phyloP scores from a whole-genome alignment of 2,888 invertebrate genomes.

The Endotricha flammealis region DNA sequence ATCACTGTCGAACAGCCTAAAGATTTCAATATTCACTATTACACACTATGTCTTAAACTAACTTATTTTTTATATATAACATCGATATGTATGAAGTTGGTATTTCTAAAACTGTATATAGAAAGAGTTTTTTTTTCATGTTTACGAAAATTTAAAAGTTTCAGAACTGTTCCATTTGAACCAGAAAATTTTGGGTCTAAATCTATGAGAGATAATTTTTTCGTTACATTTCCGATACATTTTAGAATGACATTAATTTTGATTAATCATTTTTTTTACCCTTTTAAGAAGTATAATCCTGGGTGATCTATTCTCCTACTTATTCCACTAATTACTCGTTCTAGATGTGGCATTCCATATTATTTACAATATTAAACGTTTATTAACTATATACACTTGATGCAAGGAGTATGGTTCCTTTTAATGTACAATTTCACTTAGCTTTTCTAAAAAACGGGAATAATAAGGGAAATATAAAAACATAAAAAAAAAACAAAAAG shows the following conservation, averaged over 20 bases:
- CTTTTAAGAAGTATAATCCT: slow-evolving; percentile 34
- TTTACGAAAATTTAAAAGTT: slow-evolving; percentile 39
- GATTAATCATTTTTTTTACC: slow-evolving; percentile 50
- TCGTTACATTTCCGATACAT: slow-evolving; percentile 51
- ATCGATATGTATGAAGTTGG: slow-evolving; percentile 76
- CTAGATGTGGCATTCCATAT: slow-evolving; percentile 44
- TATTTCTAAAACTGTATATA: slow-evolving; percentile 65
- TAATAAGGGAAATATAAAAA: slow-evolving; percentile 34
- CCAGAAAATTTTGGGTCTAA: slow-evolving; percentile 47
- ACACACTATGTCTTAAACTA: slow-evolving; percentile 47
- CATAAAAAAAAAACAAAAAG: slow-evolving; percentile 60
- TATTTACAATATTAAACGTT: slow-evolving; percentile 58
- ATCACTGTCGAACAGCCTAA: slow-evolving; percentile 72
- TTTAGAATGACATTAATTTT: slow-evolving; percentile 54
- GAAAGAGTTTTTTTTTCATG: slow-evolving; percentile 37
- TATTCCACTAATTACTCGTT: slow-evolving; percentile 38
- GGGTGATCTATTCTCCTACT: slow-evolving; percentile 49
- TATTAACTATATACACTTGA: slow-evolving; percentile 58
- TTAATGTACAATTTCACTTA: slow-evolving; percentile 58
- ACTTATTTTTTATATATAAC: slow-evolving; percentile 67
- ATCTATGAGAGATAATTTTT: slow-evolving; percentile 44
- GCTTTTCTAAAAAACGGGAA: slow-evolving; percentile 39
- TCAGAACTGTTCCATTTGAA: slow-evolving; percentile 32
- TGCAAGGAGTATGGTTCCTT: slow-evolving; percentile 78
- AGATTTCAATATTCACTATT: slow-evolving; percentile 66